Evolutionary conservation across 2,888 invertebrate genomes (phyloP).

Genomic region (Lithophane leautieri): DNA sequence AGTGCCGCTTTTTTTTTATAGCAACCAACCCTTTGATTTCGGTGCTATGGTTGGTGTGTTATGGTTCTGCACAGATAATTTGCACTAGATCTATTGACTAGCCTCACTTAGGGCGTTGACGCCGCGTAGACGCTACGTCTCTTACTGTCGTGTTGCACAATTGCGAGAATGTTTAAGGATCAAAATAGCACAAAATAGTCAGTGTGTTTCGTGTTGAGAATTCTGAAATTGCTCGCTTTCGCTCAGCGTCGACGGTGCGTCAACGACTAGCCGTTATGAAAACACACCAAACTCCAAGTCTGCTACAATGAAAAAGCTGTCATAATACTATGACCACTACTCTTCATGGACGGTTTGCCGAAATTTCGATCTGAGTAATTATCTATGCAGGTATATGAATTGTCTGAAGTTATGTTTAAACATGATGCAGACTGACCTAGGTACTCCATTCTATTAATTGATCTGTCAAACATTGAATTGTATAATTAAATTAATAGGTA

Average conservation of each 20-base stretch:
- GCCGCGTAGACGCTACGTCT: neutral
- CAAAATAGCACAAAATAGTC: neutral
- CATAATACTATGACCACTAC: neutral
- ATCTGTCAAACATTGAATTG: constrained; percentile 2
- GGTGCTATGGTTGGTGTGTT: neutral
- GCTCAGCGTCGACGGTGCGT: neutral
- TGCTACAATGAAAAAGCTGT: neutral
- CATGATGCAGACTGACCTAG: neutral
- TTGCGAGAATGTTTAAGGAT: neutral
- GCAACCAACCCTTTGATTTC: too few species aligned
- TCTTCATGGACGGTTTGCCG: neutral
- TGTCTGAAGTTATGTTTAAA: neutral
- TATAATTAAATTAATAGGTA: constrained; percentile 26
- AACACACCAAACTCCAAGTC: neutral
- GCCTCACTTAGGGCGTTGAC: neutral
- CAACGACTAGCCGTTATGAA: neutral
- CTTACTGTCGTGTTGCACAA: neutral
- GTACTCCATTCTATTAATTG: constrained; percentile 22
- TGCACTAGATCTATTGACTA: neutral
- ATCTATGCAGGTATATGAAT: neutral
- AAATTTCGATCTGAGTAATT: constrained; percentile 13
- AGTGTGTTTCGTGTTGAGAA: neutral
- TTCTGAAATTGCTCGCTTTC: neutral
- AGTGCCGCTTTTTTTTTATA: too few species aligned
- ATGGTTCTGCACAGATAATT: neutral